Conservation (phyloP, 1,140 invertebrate genomes). For the Eumeta japonica region DNA sequence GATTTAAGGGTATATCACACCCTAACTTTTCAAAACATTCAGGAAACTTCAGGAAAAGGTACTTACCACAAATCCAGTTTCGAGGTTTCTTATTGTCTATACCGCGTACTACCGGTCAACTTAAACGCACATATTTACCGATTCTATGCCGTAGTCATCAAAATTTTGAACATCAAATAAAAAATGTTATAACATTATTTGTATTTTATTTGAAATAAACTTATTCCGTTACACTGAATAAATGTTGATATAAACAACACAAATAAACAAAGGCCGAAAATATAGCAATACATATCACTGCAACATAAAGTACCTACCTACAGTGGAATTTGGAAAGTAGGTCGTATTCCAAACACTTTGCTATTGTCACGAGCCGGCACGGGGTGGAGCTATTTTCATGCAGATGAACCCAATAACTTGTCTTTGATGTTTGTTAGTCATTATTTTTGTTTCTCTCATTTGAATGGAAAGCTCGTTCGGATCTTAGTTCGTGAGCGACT, state of each 20-base stretch:
- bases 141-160: neutral
- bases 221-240: neutral
- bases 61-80: neutral
- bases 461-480: too few relatives aligned
- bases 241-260: neutral
- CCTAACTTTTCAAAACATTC: too few relatives aligned
- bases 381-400: slow-evolving; percentile 34
- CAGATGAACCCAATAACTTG: slow-evolving; percentile 21
- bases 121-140: too few relatives aligned
- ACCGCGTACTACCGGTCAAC: too few relatives aligned
- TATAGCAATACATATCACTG: neutral
- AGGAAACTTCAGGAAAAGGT: neutral
- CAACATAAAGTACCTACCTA: slow-evolving; percentile 3
- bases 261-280: too few relatives aligned
- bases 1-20: neutral
- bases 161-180: neutral
- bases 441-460: slow-evolving; percentile 1
- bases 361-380: too few relatives aligned
- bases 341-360: too few relatives aligned
- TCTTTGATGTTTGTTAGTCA: neutral
- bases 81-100: too few relatives aligned
- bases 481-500: too few relatives aligned
- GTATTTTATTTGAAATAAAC: neutral
- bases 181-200: neutral
- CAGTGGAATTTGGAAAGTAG: slow-evolving; percentile 35